These are phyloP conservation scores for Acholoe squamosa DNA, from an alignment of 2,888 invertebrate genomes.

Conservation along the genomic window DNA sequence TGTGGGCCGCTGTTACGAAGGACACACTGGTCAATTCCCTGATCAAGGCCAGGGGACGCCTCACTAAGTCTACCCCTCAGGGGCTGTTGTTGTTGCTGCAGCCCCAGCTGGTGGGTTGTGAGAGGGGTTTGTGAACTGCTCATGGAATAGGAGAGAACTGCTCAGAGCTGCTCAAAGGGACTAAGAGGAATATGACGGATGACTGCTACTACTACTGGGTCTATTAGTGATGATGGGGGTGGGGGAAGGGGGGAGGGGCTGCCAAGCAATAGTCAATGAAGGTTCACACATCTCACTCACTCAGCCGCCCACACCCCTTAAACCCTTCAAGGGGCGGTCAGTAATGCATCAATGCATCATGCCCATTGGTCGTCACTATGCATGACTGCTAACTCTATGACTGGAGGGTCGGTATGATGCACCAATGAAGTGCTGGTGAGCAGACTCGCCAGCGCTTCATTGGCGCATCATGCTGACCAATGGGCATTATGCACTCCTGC, in stretches of 20 bases:
- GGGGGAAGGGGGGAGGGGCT: too few relatives aligned
- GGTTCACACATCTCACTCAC: background rate
- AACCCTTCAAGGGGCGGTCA: too few relatives aligned
- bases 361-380: too few relatives aligned
- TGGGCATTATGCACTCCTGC: too few relatives aligned
- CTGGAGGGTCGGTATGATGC: too few relatives aligned
- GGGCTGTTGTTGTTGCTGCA: background rate
- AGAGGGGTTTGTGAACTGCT: background rate
- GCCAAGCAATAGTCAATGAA: background rate
- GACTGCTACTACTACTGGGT: constrained; percentile 1
- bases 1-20: background rate
- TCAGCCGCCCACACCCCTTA: too few relatives aligned
- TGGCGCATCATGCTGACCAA: too few relatives aligned
- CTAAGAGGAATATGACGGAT: constrained; percentile 27
- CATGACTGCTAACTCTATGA: too few relatives aligned
- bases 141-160: background rate
- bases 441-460: too few relatives aligned
- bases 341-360: too few relatives aligned
- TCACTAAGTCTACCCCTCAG: background rate
- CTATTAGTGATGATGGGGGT: background rate
- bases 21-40: constrained; percentile 20
- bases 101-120: background rate
- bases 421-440: too few relatives aligned
- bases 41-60: background rate
- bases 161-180: constrained; percentile 18